Evolutionary conservation across 2,797 vertebrate genomes (phyloP).

Genomic region (Sebastes minor): DNA sequence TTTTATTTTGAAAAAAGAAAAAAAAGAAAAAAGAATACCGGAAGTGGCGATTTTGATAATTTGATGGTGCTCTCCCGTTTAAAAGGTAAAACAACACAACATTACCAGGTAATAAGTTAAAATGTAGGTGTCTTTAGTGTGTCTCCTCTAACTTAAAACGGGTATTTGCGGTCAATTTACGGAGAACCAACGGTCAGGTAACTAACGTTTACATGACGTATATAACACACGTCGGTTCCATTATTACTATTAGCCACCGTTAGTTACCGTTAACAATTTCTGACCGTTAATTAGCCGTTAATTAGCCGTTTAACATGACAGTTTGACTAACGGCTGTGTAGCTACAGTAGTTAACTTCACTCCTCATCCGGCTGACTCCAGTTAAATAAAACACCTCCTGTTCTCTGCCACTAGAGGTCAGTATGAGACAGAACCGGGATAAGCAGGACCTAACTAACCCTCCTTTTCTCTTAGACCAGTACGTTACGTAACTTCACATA

Average conservation of each 20-base stretch:
- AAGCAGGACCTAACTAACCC: background rate
- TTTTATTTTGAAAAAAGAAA: background rate
- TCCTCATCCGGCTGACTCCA: background rate
- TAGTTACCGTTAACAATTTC: no score
- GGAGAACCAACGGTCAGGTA: background rate
- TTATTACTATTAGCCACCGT: no score
- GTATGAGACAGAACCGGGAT: conserved; percentile 5
- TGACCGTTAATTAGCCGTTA: no score
- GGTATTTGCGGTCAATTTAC: background rate
- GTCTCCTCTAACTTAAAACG: background rate
- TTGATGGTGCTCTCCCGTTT: background rate
- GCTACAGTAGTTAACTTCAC: background rate
- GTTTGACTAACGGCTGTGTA: background rate
- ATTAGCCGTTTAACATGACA: no score
- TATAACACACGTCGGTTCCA: no score
- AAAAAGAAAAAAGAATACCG: background rate
- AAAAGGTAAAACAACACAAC: background rate
- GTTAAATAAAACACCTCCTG: background rate
- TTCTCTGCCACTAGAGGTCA: conserved; percentile 64
- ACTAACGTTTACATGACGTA: background rate
- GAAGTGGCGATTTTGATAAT: background rate
- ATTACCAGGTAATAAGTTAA: background rate
- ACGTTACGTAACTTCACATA: background rate
- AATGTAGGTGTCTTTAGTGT: background rate
- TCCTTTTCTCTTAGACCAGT: accelerated